Percentiles rank a stretch among this genome's conserved stretches.
phyloP scores from a whole-genome alignment of 1,140 invertebrate species.

The Choristoneura fumiferana region DNA sequence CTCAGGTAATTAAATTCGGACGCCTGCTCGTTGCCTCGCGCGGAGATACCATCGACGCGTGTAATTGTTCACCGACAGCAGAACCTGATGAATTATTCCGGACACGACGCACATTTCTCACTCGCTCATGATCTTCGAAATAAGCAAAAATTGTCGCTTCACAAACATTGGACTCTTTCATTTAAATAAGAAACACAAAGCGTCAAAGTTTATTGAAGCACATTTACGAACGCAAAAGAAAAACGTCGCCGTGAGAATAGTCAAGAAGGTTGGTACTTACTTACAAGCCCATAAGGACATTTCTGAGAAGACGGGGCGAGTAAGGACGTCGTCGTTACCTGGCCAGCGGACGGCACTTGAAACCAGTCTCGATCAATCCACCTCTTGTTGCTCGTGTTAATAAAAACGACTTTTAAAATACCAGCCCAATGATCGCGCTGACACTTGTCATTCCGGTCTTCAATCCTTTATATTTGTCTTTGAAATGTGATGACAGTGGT shows the following conservation, averaged over 20 bases:
- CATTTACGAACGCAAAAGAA: conserved; percentile 8
- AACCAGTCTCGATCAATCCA: conserved; percentile 77
- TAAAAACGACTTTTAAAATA: conserved; percentile 76
- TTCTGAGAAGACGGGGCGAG: conserved; percentile 64
- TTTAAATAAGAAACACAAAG: neutral
- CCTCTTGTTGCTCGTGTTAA: conserved; percentile 74
- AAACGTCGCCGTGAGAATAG: conserved; percentile 15
- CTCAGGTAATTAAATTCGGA: conserved; percentile 60
- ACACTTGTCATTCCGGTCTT: conserved; percentile 74
- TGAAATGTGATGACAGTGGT: conserved; percentile 77
- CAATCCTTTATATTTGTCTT: conserved; percentile 78
- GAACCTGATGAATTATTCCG: conserved; percentile 41
- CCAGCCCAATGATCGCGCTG: conserved; percentile 65
- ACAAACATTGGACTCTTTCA: too few relatives aligned
- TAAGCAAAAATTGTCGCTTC: neutral
- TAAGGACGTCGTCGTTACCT: conserved; percentile 58
- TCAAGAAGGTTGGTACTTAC: neutral
- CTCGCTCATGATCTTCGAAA: conserved; percentile 32
- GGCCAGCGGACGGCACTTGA: conserved; percentile 65
- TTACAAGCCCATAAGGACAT: conserved; percentile 51
- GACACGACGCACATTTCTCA: conserved; percentile 27
- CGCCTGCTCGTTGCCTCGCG: conserved; percentile 27
- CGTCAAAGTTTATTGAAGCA: neutral
- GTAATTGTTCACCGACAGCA: conserved; percentile 46
- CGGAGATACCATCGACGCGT: conserved; percentile 46